Evolutionary conservation across 1,140 invertebrate genomes (phyloP).

Genomic region (Stegodyphus mimosarum): DNA sequence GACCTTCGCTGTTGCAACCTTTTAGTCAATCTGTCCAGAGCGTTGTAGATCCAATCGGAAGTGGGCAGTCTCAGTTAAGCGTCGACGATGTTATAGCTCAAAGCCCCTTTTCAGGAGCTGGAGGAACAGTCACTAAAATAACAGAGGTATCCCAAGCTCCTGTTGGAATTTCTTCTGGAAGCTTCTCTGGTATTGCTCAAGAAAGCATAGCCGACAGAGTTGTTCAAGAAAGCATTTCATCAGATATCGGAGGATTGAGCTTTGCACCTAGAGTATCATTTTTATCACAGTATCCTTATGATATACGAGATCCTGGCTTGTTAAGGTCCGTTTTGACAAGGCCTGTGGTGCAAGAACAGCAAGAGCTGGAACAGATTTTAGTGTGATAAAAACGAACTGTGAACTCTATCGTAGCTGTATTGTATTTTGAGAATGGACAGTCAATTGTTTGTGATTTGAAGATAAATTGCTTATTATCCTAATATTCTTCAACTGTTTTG

Average conservation of each 20-base stretch:
- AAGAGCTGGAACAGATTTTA: slow-evolving; percentile 47
- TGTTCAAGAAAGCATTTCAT: slow-evolving; percentile 32
- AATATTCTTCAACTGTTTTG: no score
- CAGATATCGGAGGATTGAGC: background rate
- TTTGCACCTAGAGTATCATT: slow-evolving; percentile 35
- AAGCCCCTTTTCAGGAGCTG: background rate
- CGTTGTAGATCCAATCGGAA: slow-evolving; percentile 17
- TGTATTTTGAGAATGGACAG: slow-evolving; percentile 2
- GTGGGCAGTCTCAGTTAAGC: slow-evolving; percentile 9
- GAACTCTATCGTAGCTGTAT: background rate
- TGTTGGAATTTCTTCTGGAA: background rate
- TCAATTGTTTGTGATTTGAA: slow-evolving; percentile 1
- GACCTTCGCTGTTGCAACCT: background rate
- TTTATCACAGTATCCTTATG: slow-evolving; percentile 43
- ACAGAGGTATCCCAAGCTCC: slow-evolving; percentile 26
- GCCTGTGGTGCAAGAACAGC: slow-evolving; percentile 28
- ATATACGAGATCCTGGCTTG: background rate
- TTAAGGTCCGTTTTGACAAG: slow-evolving; percentile 26
- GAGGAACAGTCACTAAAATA: slow-evolving; percentile 23
- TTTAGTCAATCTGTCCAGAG: background rate
- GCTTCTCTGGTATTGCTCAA: background rate
- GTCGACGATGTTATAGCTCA: background rate
- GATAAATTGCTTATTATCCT: no score
- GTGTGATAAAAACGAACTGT: slow-evolving; percentile 39
- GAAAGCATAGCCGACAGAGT: slow-evolving; percentile 11